Conservation (phyloP, 2,888 invertebrate species). For the Druceiella hillmani region DNA sequence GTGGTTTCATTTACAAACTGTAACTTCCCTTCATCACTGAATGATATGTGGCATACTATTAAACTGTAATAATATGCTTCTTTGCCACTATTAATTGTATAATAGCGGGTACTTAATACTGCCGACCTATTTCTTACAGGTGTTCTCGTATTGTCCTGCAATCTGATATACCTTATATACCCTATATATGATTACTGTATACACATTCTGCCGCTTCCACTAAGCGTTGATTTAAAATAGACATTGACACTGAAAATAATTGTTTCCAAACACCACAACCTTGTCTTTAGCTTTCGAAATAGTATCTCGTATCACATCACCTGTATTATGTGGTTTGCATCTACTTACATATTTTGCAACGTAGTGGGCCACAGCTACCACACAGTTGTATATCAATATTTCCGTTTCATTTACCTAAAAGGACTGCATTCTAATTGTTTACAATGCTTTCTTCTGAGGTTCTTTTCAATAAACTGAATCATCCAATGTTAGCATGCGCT, state of each 20-base stretch:
- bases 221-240: constrained; percentile 24
- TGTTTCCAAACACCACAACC: constrained; percentile 22
- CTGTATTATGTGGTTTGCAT: constrained; percentile 26
- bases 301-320: constrained; percentile 24
- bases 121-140: constrained; percentile 25
- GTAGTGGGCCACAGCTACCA: constrained; percentile 29
- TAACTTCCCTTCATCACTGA: constrained; percentile 22
- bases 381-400: constrained; percentile 31
- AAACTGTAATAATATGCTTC: constrained; percentile 23
- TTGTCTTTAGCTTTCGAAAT: constrained; percentile 21
- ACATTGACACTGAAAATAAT: constrained; percentile 25
- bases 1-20: constrained; percentile 23
- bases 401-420: constrained; percentile 26
- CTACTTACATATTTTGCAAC: constrained; percentile 28
- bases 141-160: constrained; percentile 25
- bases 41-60: constrained; percentile 26
- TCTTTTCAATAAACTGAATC: constrained; percentile 28
- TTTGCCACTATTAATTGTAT: constrained; percentile 23
- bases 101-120: constrained; percentile 27
- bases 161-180: constrained; percentile 18
- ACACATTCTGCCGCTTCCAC: constrained; percentile 28
- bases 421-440: too few relatives aligned
- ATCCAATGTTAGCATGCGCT: constrained; percentile 26
- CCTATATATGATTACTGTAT: constrained; percentile 23
- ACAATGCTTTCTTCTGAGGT: constrained; percentile 22